phyloP scores from a whole-genome alignment of 1,140 invertebrate species.

The Micrasema minimum region DNA sequence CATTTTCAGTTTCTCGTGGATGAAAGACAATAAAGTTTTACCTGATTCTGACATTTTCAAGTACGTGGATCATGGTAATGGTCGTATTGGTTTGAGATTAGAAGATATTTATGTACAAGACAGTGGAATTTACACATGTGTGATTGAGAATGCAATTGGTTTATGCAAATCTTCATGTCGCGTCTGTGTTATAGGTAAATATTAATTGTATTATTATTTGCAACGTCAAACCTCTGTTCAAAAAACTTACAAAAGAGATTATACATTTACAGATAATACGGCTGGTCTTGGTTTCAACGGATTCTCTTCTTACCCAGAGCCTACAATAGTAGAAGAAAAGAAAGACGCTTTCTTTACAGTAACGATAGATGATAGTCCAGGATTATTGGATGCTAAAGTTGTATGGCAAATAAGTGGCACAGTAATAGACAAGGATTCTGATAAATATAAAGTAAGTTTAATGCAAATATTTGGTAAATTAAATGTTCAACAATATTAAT shows the following conservation, averaged over 20 bases:
- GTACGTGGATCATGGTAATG: slow-evolving; percentile 72
- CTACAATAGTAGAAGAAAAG: slow-evolving; percentile 57
- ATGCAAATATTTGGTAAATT: too few species aligned
- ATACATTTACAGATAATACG: slow-evolving; percentile 30
- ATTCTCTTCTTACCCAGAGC: slow-evolving; percentile 55
- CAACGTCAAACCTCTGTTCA: too few species aligned
- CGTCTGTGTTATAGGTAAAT: slow-evolving; percentile 56
- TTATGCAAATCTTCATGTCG: slow-evolving; percentile 57
- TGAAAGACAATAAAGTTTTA: slow-evolving; percentile 75
- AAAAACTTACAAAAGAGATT: too few species aligned
- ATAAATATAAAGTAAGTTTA: slow-evolving; percentile 44
- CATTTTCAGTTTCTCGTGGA: slow-evolving; percentile 77
- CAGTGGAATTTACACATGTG: slow-evolving; percentile 77
- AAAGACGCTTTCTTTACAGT: slow-evolving; percentile 44
- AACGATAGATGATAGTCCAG: slow-evolving; percentile 15
- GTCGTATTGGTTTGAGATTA: slow-evolving; percentile 71
- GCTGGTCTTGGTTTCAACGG: slow-evolving; percentile 30
- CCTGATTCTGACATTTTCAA: slow-evolving; percentile 73
- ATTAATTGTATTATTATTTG: slow-evolving; percentile 1
- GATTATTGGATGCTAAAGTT: slow-evolving; percentile 26
- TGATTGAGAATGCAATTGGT: slow-evolving; percentile 60
- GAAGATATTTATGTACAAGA: slow-evolving; percentile 75
- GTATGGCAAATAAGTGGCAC: slow-evolving; percentile 44
- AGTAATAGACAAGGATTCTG: slow-evolving; percentile 16
- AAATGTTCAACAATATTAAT: too few species aligned